These are phyloP conservation scores for Brachyalestes nurse DNA, from an alignment of 2,797 vertebrate genomes.

Conservation along the genomic window DNA sequence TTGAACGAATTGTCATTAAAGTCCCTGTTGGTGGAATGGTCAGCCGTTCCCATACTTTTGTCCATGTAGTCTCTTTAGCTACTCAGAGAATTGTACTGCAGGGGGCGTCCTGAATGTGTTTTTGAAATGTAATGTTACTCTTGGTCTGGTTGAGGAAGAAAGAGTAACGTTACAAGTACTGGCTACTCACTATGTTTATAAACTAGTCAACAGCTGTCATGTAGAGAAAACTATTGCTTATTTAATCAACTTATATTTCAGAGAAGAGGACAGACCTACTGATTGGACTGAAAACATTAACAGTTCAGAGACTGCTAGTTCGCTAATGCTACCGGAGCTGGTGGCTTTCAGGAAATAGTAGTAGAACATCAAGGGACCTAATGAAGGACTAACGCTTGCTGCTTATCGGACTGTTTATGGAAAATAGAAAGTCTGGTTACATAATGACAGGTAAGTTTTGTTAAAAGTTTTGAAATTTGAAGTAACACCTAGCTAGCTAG, in stretches of 20 bases:
- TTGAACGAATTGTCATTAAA: no score
- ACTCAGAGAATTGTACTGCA: neutral
- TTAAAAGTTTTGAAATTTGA: neutral
- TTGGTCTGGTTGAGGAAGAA: neutral
- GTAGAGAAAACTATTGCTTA: neutral
- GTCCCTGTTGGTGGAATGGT: no score
- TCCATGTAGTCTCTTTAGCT: no score
- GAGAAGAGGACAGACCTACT: neutral
- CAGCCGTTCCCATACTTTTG: no score
- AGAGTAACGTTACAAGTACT: neutral
- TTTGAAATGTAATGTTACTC: neutral
- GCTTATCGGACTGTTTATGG: neutral
- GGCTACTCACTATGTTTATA: neutral
- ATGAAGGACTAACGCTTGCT: neutral
- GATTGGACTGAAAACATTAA: neutral
- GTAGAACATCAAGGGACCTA: neutral
- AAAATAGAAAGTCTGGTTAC: neutral
- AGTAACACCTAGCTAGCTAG: neutral
- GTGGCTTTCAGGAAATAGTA: no score
- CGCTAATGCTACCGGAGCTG: neutral
- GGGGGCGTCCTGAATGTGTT: neutral
- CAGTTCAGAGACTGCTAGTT: neutral
- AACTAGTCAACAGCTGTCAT: neutral
- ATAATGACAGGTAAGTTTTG: conserved; percentile 8
- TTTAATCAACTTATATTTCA: neutral